Conservation (phyloP, 2,797 vertebrate species). For the Pantherophis alleghaniensis region DNA sequence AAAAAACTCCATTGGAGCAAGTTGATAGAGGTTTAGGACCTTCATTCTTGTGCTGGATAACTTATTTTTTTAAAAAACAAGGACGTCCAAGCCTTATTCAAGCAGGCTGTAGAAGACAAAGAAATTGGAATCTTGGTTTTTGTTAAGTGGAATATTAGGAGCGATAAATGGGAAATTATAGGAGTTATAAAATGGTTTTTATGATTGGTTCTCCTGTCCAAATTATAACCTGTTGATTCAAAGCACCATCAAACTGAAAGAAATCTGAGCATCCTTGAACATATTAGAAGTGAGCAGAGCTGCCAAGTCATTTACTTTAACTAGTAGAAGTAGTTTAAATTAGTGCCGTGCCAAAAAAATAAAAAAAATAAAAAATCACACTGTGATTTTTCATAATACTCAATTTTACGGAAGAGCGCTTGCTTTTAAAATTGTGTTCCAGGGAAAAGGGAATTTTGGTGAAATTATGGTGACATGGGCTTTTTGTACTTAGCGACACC, state of each 20-base stretch:
- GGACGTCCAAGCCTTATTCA: constrained; percentile 20
- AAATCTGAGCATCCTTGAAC: constrained; percentile 6
- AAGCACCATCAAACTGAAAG: constrained; percentile 1
- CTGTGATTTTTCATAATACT: too few relatives aligned
- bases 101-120: constrained; percentile 40
- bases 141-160: not conserved
- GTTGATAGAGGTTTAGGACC: constrained; percentile 9
- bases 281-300: not conserved
- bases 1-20: too few relatives aligned
- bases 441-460: too few relatives aligned
- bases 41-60: constrained; percentile 4
- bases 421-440: too few relatives aligned
- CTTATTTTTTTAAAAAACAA: constrained; percentile 1
- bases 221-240: not conserved
- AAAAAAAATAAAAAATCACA: too few relatives aligned
- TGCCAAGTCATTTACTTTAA: constrained; percentile 22
- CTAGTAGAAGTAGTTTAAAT: too few relatives aligned
- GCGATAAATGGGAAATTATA: not conserved
- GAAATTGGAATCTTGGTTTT: not conserved
- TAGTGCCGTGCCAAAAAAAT: too few relatives aligned
- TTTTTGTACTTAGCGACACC: too few relatives aligned
- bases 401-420: too few relatives aligned
- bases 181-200: too few relatives aligned
- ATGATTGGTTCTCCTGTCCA: not conserved
- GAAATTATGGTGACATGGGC: too few relatives aligned